These are phyloP conservation scores for Paedocypris sp. DNA, from an alignment of 2,113 vertebrate genomes.

Conservation along the genomic window DNA sequence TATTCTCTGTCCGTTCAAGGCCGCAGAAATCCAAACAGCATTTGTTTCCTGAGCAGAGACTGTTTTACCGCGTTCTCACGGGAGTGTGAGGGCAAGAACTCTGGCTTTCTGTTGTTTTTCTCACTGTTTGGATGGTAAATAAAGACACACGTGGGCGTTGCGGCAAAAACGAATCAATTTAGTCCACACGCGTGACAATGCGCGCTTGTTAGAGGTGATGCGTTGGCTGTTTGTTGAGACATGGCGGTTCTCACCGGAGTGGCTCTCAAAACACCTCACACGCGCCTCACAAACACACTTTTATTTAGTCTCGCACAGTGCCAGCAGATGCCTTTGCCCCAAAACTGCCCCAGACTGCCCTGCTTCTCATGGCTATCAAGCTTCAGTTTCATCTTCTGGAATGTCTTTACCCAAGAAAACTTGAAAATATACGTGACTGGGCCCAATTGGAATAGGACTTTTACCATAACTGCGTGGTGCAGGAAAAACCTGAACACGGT, in stretches of 20 bases:
- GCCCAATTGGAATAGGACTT: no score
- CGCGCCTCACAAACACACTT: background rate
- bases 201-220: background rate
- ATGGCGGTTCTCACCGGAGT: no score
- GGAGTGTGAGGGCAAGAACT: background rate
- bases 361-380: no score
- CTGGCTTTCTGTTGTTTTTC: background rate
- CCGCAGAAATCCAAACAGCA: constrained; percentile 49
- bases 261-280: background rate
- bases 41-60: constrained; percentile 45
- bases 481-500: no score
- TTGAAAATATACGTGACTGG: no score
- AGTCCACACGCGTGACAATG: background rate
- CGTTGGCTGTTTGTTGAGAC: background rate
- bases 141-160: constrained; percentile 1
- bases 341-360: no score
- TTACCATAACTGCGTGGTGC: no score
- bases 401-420: no score
- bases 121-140: constrained; percentile 2
- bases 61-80: constrained; percentile 12
- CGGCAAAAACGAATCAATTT: background rate
- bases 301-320: background rate
- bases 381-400: no score
- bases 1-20: constrained; percentile 45
- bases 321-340: background rate